Evolutionary conservation across 2,797 vertebrate genomes (phyloP), one percentile per base, ranked within the genome.

Genomic region (Malacoctenus gilli): DNA sequence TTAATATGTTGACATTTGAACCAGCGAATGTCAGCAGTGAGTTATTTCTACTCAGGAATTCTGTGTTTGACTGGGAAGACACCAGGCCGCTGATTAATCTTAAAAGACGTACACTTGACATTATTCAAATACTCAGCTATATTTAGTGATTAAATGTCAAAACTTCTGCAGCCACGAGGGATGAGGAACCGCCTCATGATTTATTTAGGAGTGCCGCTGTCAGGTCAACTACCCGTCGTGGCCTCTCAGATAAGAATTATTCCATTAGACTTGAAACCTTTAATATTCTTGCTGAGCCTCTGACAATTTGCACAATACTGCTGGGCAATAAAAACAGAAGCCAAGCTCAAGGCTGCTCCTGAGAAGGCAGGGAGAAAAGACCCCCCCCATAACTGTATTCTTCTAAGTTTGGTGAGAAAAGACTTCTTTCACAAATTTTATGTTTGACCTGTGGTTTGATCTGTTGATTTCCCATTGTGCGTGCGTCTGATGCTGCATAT

Each of bases 131-230:
- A 52, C 30, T 58, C 19, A 18, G 15, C 46, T 65, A 51, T 80
- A 76, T 79, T 79, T 76, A 77, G 51, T 68, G 75, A 79, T 84
- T 77, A 79, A 86, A 87, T 87, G 76, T 77, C 77, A 85, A 74
- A 82, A 64, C 55, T 22, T 70, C 35, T 43, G 25, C 59, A 50
- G 66, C 56, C 34, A 15, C 2, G 0, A 58, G n/a, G 30, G 38
- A 54, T 40, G 28, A 65, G 43, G 39, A 72, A 78, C 48, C 37
- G 30, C 57, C 58, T 40, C 30, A 38, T 79, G 56, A 77, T 75
- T 73, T 68, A 71, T 74, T 72, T 51, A 60, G 67, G 59, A 14
- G 49, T 19, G 28, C 16, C 39, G 44, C 47, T 57, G 46, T 79
- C 66, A 79, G 35, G 15, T 67, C 34, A 22, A 36, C 38, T 38